Evolutionary conservation across 2,888 invertebrate species (phyloP).

Genomic region (Pachliopta kotzebuea): DNA sequence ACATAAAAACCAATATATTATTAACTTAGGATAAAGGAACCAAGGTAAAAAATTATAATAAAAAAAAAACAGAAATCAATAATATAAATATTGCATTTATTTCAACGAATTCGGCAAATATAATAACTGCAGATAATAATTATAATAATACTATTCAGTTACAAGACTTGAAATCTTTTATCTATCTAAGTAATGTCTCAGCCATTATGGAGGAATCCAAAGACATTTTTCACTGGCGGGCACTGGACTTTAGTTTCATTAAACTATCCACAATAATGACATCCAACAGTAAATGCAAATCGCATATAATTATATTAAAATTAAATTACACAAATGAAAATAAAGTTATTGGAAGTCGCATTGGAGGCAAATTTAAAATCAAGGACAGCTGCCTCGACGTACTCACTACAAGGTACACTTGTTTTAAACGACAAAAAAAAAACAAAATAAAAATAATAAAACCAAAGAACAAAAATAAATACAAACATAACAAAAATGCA

Average conservation of each 20-base stretch:
- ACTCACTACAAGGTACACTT: conserved; percentile 44
- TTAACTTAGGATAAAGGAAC: conserved; percentile 67
- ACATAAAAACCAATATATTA: conserved; percentile 48
- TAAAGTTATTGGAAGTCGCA: conserved; percentile 75
- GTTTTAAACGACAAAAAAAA: conserved; percentile 50
- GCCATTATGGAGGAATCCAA: conserved; percentile 51
- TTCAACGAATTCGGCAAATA: conserved; percentile 80
- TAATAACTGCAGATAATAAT: conserved; percentile 79
- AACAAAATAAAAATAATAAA: conserved; percentile 65
- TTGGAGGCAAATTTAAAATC: conserved; percentile 70
- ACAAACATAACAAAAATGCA: conserved; percentile 74
- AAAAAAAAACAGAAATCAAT: conserved; percentile 78
- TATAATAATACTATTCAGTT: conserved; percentile 79
- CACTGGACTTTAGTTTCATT: conserved; percentile 69
- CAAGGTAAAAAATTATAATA: conserved; percentile 64
- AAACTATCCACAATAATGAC: conserved; percentile 62
- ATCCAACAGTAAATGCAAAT: conserved; percentile 78
- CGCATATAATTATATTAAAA: conserved; percentile 70
- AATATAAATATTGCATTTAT: conserved; percentile 82
- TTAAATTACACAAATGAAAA: conserved; percentile 77
- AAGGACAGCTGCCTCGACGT: conserved; percentile 47
- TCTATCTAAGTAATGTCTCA: conserved; percentile 40
- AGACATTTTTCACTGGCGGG: conserved; percentile 69
- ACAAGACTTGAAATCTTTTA: conserved; percentile 69
- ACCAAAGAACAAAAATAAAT: conserved; percentile 77